phyloP scores from a whole-genome alignment of 2,113 vertebrate genomes.

The Cheirogaleus medius region DNA sequence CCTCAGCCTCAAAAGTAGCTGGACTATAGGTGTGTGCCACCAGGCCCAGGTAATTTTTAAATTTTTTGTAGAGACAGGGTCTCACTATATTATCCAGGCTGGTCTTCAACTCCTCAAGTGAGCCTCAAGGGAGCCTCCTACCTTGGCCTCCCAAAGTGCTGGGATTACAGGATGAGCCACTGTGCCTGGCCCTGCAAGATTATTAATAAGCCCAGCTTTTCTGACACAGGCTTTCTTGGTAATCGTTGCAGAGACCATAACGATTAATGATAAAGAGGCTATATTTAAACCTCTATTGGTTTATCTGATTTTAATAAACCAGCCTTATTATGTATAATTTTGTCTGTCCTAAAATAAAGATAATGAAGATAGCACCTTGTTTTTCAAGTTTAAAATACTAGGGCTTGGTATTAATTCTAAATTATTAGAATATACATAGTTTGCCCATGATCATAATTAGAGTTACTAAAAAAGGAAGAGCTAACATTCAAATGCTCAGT shows the following conservation, averaged over 20 bases:
- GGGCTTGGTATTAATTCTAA: neutral
- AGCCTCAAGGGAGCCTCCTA: too few species aligned
- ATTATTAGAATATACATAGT: neutral
- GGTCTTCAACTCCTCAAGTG: too few species aligned
- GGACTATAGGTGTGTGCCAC: too few species aligned
- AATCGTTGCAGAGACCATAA: neutral
- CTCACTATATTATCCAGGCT: too few species aligned
- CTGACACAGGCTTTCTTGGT: neutral
- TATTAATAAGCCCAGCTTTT: neutral
- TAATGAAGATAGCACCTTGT: neutral
- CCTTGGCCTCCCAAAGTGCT: too few species aligned
- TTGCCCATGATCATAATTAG: neutral
- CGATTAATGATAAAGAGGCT: neutral
- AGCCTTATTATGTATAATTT: neutral
- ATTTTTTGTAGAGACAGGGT: too few species aligned
- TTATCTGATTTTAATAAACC: slow-evolving; percentile 15
- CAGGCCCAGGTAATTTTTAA: too few species aligned
- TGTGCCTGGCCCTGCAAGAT: neutral
- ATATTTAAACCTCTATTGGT: neutral
- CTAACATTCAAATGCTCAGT: neutral
- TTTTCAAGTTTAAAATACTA: neutral
- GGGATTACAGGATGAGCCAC: too few species aligned
- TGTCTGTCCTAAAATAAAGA: slow-evolving; percentile 51
- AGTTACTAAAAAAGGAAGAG: slow-evolving; percentile 11
- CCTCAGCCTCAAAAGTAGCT: too few species aligned